These are phyloP conservation scores for Aradophagus sp. DNA, from an alignment of 1,140 invertebrate genomes.

Conservation along the genomic window DNA sequence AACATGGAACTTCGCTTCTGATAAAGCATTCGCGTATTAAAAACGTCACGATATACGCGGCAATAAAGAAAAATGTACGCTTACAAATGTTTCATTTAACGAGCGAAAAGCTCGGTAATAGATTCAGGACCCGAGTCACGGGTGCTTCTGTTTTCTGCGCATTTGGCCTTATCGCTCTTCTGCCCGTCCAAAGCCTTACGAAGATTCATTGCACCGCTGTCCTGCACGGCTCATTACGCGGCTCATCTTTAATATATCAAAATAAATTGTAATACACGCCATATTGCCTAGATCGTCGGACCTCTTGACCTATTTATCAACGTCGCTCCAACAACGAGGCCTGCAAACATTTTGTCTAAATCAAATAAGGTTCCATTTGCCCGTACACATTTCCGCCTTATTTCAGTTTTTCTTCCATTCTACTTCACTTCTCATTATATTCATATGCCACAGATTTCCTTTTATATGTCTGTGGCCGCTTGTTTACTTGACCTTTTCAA, in stretches of 20 bases:
- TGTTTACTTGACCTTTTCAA: too few relatives aligned
- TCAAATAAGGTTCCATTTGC: slow-evolving; percentile 28
- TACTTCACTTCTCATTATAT: background rate
- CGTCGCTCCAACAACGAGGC: slow-evolving; percentile 21
- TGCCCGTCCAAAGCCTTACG: slow-evolving; percentile 25
- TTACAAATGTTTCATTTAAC: too few relatives aligned
- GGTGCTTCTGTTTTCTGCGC: slow-evolving; percentile 24
- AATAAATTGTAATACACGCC: slow-evolving; percentile 45
- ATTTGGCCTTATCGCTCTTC: slow-evolving; percentile 31
- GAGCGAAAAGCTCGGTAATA: slow-evolving; percentile 15
- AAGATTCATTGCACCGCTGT: slow-evolving; percentile 39
- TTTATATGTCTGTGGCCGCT: too few relatives aligned
- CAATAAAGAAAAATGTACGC: too few relatives aligned
- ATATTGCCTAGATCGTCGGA: slow-evolving; percentile 28
- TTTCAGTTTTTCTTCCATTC: slow-evolving; percentile 18
- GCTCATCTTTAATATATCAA: slow-evolving; percentile 49
- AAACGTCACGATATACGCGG: too few relatives aligned
- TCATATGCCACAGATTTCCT: too few relatives aligned
- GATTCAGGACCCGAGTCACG: slow-evolving; percentile 5
- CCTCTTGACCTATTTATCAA: slow-evolving; percentile 33
- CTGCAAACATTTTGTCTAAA: slow-evolving; percentile 13
- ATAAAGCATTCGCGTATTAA: too few relatives aligned
- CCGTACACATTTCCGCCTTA: slow-evolving; percentile 5
- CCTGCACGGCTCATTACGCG: slow-evolving; percentile 37
- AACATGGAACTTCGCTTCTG: too few relatives aligned